These are phyloP conservation scores for Eudasyphora cyanicolor DNA, from an alignment of 2,888 invertebrate genomes.

Conservation along the genomic window DNA sequence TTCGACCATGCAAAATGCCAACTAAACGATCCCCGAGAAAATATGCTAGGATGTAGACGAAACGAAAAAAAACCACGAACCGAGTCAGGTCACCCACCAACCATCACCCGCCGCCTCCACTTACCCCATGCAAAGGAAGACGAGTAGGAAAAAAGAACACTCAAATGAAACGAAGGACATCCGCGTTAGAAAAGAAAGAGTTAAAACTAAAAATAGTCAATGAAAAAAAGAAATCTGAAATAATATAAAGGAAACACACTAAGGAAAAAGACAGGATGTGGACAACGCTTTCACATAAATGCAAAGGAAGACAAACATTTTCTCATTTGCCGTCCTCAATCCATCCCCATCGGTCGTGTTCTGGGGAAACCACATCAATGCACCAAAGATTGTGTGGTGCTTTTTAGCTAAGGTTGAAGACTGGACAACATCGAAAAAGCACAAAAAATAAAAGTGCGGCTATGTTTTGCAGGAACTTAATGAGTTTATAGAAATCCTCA, in stretches of 20 bases:
- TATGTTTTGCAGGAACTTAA: no score
- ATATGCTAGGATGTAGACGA: constrained; percentile 5
- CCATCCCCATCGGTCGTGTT: neutral
- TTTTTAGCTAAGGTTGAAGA: neutral
- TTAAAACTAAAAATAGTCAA: constrained; percentile 36
- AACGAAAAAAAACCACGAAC: constrained; percentile 48
- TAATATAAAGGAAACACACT: constrained; percentile 21
- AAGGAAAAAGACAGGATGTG: constrained; percentile 56
- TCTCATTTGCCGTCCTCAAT: neutral
- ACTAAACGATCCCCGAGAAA: constrained; percentile 17
- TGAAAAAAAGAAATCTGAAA: neutral
- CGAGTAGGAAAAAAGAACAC: constrained; percentile 25
- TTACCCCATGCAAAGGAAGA: constrained; percentile 4
- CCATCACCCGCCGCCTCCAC: no score
- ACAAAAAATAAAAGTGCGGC: no score
- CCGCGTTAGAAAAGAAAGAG: constrained; percentile 63
- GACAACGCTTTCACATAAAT: constrained; percentile 65
- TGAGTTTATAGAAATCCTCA: no score
- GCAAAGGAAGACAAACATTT: constrained; percentile 52
- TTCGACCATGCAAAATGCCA: constrained; percentile 57
- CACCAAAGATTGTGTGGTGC: neutral
- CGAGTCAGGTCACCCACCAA: no score
- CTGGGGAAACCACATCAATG: neutral
- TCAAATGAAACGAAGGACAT: constrained; percentile 63
- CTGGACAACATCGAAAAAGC: neutral